phyloP scores from a whole-genome alignment of 1,140 invertebrate species.

The Hyphantria cunea region DNA sequence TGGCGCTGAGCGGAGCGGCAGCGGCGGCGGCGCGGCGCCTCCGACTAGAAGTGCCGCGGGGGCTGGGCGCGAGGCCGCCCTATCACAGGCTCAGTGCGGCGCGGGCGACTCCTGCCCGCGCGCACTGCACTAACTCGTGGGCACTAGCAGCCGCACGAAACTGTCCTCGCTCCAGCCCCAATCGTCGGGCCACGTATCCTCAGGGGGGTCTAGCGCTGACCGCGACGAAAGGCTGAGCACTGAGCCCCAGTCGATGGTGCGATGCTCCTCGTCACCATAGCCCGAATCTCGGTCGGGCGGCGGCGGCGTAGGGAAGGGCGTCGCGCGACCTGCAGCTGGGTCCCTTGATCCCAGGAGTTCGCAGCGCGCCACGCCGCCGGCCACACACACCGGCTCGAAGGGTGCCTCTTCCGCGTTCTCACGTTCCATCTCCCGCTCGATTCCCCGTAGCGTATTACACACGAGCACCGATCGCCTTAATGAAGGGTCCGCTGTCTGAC shows the following conservation, averaged over 20 bases:
- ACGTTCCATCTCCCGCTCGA: conserved; percentile 94
- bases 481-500: conserved; percentile 94
- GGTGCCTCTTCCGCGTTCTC: conserved; percentile 84
- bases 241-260: conserved; percentile 94
- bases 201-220: conserved; percentile 91
- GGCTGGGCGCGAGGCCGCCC: conserved; percentile 37
- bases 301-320: conserved; percentile 72
- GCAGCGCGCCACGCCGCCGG: conserved; percentile 77
- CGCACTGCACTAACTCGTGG: conserved; percentile 78
- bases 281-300: conserved; percentile 87
- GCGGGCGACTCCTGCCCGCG: conserved; percentile 73
- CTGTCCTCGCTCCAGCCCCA: conserved; percentile 79
- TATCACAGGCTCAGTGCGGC: conserved; percentile 72
- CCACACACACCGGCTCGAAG: conserved; percentile 68
- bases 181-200: conserved; percentile 83
- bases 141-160: conserved; percentile 79
- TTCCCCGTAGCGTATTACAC: conserved; percentile 94
- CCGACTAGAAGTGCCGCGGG: conserved; percentile 50
- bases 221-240: conserved; percentile 92
- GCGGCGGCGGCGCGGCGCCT: conserved; percentile 44
- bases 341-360: conserved; percentile 82
- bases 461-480: conserved; percentile 96
- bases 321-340: conserved; percentile 79
- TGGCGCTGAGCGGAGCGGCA: conserved; percentile 13
- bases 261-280: conserved; percentile 90